Percentiles rank a stretch among this genome's conserved stretches.
phyloP scores from a whole-genome alignment of 2,797 vertebrate species.

The Knipowitschia caucasica region DNA sequence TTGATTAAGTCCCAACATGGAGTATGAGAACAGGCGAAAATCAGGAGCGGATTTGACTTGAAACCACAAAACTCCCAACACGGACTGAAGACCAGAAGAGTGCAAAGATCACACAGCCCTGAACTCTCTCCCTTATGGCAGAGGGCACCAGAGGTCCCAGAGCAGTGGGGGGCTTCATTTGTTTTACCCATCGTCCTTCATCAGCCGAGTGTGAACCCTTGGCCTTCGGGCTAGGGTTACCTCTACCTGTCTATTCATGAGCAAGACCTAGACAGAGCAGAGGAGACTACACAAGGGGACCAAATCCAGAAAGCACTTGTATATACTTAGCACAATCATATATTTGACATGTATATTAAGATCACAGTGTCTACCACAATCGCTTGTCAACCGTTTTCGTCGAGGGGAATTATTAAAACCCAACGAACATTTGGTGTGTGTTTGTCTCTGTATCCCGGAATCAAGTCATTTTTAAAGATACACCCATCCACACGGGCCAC shows the following conservation, averaged over 20 bases:
- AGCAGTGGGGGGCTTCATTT: conserved; percentile 65
- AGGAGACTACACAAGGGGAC: not conserved
- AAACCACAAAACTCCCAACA: conserved; percentile 43
- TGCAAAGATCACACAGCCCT: conserved; percentile 63
- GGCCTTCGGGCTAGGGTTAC: conserved; percentile 73
- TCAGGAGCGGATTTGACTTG: conserved; percentile 34
- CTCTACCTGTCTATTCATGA: conserved; percentile 71
- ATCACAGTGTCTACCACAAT: no score
- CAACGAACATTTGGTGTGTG: no score
- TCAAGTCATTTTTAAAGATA: no score
- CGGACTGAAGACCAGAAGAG: conserved; percentile 26
- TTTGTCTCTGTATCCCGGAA: no score
- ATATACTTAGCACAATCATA: conserved; percentile 9
- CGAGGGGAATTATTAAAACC: no score
- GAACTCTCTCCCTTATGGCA: conserved; percentile 62
- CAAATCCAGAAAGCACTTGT: conserved; percentile 17
- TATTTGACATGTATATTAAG: not conserved
- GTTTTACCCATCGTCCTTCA: conserved; percentile 76
- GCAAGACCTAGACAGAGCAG: conserved; percentile 37
- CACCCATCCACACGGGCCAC: no score
- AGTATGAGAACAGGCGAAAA: conserved; percentile 25
- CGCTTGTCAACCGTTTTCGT: no score
- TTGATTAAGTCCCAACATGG: conserved; percentile 7
- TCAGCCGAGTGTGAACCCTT: conserved; percentile 60
- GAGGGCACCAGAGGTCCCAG: conserved; percentile 66